phyloP scores from a whole-genome alignment of 2,113 vertebrate species.

The Galemys pyrenaicus region DNA sequence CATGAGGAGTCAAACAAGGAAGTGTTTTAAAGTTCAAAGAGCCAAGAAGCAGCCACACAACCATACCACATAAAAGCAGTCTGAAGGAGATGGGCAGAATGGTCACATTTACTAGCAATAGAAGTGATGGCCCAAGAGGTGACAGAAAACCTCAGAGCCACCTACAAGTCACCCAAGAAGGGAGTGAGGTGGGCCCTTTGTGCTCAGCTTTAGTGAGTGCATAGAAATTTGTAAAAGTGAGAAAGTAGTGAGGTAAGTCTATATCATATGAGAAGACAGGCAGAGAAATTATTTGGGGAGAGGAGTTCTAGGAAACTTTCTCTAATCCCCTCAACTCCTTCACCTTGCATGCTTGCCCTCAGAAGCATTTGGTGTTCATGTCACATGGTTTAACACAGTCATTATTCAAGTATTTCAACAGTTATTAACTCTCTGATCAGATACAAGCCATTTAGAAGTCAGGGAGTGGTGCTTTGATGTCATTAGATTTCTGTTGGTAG shows the following conservation, averaged over 20 bases:
- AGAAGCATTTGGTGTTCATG: not conserved
- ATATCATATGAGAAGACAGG: not conserved
- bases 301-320: not conserved
- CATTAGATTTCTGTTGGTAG: not conserved
- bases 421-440: not conserved
- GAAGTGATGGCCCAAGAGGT: not conserved
- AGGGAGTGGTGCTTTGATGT: accelerated
- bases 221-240: not conserved
- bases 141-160: not conserved
- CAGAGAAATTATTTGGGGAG: not conserved
- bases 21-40: not conserved
- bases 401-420: not conserved
- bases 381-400: not conserved
- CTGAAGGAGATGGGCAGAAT: not conserved
- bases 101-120: accelerated
- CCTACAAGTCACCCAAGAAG: not conserved
- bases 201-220: not conserved
- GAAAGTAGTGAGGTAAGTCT: not conserved
- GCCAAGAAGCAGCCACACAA: not conserved
- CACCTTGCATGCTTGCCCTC: not conserved
- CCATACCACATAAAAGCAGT: accelerated
- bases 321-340: not conserved
- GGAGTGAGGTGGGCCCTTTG: accelerated
- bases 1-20: not conserved
- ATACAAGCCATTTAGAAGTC: not conserved